Base-by-base conservation (phyloP, 1,140 invertebrate genomes). In the Musca vetustissima region DNA sequence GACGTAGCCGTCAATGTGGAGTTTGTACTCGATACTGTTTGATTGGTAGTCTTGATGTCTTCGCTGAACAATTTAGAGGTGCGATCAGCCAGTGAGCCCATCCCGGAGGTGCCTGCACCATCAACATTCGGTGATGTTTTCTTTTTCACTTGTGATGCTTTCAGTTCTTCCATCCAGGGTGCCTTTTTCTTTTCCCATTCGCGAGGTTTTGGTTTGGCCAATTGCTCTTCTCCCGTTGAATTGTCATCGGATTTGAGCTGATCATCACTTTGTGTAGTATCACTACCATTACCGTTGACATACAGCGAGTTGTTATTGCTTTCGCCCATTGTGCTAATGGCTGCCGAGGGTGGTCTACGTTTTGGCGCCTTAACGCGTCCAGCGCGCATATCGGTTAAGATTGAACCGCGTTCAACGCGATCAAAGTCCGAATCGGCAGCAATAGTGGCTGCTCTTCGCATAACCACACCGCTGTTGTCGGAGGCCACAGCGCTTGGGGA, bases 81-180 rank as follows among this genome's bases (percentile, higher is more conserved):
- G 17, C 78, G 70, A 24, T 80, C 78, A 2, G 73, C 72, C 32
- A 77, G 69, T 1, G 70, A 64, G 9, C 69, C 8, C n/a, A n/a
- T 22, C 13, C 24, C 15, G 28, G 32, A 47, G 2, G 67, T 32
- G n/a, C 28, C 47, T n/a, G 61, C 8, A 24, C 25, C 47, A 70
- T 78, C 82, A 11, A 83, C 77, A 52, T 52, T 80, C 28, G 83
- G 83, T 47, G 83, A 79, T n/a, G 81, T 80, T 67, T 85, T 88
- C 71, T 88, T 87, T 75, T 86, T 87, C 22, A 86, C 87, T 78
- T 89, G 88, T 74, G 88, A 89, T 32, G 88, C 79, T 74, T 89
- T 89, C 70, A 90, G 83, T 74, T 90, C 89, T 69, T 86, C 88
- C 84, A 90, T 85, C 89, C 89, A 90, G 0, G 89, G 89, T 55